These are phyloP conservation scores for Parus major DNA, from an alignment of 2,113 vertebrate genomes.

Conservation along the genomic window DNA sequence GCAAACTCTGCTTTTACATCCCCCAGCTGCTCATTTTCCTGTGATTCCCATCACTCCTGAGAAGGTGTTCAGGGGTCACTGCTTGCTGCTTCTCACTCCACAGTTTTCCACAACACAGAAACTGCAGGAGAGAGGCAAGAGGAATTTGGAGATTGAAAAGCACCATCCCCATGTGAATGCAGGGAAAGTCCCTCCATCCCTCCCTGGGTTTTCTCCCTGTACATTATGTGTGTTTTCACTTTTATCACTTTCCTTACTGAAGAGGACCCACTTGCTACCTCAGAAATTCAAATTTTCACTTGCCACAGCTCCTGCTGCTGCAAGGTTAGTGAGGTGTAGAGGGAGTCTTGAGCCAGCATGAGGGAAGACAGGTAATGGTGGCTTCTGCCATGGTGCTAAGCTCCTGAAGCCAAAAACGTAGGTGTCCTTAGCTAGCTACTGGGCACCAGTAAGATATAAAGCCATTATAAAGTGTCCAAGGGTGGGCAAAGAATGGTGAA, in stretches of 20 bases:
- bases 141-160: neutral
- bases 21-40: neutral
- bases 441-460: neutral
- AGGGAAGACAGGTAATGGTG: neutral
- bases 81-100: neutral
- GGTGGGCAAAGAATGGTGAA: neutral
- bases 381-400: neutral
- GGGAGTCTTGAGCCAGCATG: fast-evolving
- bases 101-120: neutral
- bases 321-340: neutral
- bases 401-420: fast-evolving
- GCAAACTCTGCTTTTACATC: neutral
- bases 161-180: fast-evolving
- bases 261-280: neutral
- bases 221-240: neutral
- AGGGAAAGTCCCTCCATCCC: fast-evolving
- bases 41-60: neutral
- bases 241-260: neutral
- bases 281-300: neutral
- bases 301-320: neutral
- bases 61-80: neutral
- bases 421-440: neutral
- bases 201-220: neutral
- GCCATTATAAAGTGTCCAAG: neutral
- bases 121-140: neutral